phyloP scores from a whole-genome alignment of 2,113 vertebrate species.

The Bubalus kerabau region DNA sequence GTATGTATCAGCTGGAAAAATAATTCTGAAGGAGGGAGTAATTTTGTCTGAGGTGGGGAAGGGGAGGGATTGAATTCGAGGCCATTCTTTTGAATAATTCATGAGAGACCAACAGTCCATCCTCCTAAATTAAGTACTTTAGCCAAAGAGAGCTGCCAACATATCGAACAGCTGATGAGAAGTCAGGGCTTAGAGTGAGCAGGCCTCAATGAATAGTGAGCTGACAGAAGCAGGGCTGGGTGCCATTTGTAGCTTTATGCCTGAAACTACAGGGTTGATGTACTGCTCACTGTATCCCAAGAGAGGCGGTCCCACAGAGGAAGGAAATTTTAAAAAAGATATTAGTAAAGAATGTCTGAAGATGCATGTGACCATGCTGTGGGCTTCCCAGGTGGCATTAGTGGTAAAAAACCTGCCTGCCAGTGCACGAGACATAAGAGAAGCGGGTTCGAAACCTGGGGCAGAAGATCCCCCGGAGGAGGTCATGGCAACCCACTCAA shows the following conservation, averaged over 20 bases:
- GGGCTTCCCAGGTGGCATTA: neutral
- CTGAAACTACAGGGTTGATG: neutral
- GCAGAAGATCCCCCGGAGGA: neutral
- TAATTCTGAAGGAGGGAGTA: constrained; percentile 11
- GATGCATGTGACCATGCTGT: neutral
- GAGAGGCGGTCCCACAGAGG: neutral
- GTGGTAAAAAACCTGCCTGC: neutral
- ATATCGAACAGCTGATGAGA: constrained; percentile 33
- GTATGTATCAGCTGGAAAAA: neutral
- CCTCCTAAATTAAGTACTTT: constrained; percentile 58
- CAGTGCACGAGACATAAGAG: neutral
- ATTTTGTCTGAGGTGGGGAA: constrained; percentile 16
- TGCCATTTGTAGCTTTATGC: constrained; percentile 15
- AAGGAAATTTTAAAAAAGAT: neutral
- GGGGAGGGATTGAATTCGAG: neutral
- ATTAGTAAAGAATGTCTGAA: neutral
- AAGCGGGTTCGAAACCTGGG: neutral
- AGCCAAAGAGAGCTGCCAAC: constrained; percentile 50
- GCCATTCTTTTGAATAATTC: constrained; percentile 61
- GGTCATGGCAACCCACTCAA: neutral
- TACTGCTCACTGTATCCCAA: neutral
- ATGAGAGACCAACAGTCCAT: constrained; percentile 34
- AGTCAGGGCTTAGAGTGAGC: neutral
- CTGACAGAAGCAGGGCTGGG: neutral
- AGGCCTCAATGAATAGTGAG: neutral